phyloP scores from a whole-genome alignment of 2,888 invertebrate species.

The Caenorhabditis sp. region DNA sequence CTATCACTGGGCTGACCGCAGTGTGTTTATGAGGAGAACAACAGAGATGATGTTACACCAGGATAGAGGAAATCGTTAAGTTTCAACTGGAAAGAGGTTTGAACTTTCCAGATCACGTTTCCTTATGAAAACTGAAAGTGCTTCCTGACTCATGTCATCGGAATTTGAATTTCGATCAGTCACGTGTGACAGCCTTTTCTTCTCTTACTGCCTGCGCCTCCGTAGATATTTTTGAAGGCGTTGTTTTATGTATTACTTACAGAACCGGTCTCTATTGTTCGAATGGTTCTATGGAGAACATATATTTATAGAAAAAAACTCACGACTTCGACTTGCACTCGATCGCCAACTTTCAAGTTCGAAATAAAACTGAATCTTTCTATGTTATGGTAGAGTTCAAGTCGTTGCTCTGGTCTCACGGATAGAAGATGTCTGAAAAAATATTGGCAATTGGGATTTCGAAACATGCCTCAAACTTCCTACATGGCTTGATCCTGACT shows the following conservation, averaged over 20 bases:
- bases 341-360: slow-evolving; percentile 32
- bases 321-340: slow-evolving; percentile 56
- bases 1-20: slow-evolving; percentile 31
- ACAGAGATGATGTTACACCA: slow-evolving; percentile 9
- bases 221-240: slow-evolving; percentile 14
- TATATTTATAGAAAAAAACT: slow-evolving; percentile 30
- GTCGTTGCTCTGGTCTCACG: slow-evolving; percentile 33
- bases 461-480: neutral
- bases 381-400: slow-evolving; percentile 38
- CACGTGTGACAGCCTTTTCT: slow-evolving; percentile 32
- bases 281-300: neutral
- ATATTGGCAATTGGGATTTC: neutral
- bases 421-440: slow-evolving; percentile 57
- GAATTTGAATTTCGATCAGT: slow-evolving; percentile 47
- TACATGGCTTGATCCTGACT: slow-evolving; percentile 55
- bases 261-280: neutral
- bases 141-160: slow-evolving; percentile 27
- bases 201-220: slow-evolving; percentile 24
- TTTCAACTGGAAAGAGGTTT: neutral
- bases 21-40: slow-evolving; percentile 27
- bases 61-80: neutral
- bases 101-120: neutral
- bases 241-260: slow-evolving; percentile 25
- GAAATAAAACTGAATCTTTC: slow-evolving; percentile 47
- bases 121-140: neutral